Base-by-base conservation (phyloP, 2,888 invertebrate species). In the Dynastes tityus region DNA sequence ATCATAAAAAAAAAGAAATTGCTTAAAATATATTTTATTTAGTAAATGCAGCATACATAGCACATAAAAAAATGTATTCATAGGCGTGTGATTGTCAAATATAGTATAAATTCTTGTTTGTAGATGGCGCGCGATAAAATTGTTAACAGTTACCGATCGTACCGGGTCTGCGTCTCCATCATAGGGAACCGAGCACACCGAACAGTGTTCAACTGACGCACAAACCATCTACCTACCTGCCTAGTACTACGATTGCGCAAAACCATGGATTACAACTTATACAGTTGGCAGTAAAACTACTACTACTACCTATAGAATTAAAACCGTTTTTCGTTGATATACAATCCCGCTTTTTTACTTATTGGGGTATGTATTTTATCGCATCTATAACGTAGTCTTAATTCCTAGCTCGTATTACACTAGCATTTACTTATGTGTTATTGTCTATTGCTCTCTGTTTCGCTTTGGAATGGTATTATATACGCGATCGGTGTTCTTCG, bases 201-300 rank as follows among this genome's bases (percentile, higher is more conserved):
- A 68, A 27, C 73, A 74, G 73, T 49, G 63, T 74, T 74, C 73
- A 55, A 45, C 61, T 74, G 73, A 74, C 73, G 73, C 73, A 74
- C 71, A 37, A 22, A 71, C 71, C 71, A 45, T 71, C 27, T 45
- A 32, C 61, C 61, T 71, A 61, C 73, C 73, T 61, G 49, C 73
- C 73, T 74, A 68, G 68, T 68, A 61, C 61, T 74, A 74, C 73
- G 73, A 61, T 74, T 74, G 73, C 73, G 73, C 73, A 61, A 74
- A 74, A 74, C 73, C 61, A 74, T 74, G 73, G 73, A 74, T 74
- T 74, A 61, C 73, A 74, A 74, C 45, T 74, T 74, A 74, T 27
- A 74, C 73, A 61, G 73, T 74, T 74, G 73, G 73, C 73, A 74
- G 73, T 61, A 74, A 74, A 68, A 68, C 68, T 68, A 68, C 68